Evolutionary conservation across 2,797 vertebrate species (phyloP).

Genomic region (Tragelaphus oryx): DNA sequence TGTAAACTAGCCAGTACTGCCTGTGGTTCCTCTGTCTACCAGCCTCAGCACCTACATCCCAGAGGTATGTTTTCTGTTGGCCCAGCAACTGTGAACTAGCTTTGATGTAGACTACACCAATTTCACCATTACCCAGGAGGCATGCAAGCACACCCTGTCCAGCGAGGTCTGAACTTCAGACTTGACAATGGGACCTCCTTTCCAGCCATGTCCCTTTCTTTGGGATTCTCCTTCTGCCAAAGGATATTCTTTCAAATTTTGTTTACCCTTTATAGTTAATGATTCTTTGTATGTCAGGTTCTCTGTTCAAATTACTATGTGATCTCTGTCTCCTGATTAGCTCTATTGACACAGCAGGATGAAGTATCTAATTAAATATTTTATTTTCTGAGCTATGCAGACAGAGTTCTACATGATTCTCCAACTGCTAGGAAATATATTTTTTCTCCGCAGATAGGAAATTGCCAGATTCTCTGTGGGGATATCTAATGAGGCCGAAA

Average conservation of each 20-base stretch:
- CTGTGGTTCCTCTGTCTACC: not conserved
- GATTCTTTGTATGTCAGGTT: not conserved
- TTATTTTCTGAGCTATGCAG: not conserved
- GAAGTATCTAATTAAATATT: not conserved
- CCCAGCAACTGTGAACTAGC: not conserved
- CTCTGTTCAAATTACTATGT: not conserved
- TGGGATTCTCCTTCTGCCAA: not conserved
- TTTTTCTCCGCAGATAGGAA: not conserved
- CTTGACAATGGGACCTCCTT: not conserved
- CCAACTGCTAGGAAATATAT: not conserved
- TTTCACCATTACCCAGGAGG: not conserved
- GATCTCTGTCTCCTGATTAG: not conserved
- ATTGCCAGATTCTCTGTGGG: not conserved
- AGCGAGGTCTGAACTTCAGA: not conserved
- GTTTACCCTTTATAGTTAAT: not conserved
- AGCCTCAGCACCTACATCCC: not conserved
- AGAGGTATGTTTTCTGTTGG: not conserved
- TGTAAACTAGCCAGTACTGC: not conserved
- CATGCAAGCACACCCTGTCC: not conserved
- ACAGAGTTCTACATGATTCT: not conserved
- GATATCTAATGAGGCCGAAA: not conserved
- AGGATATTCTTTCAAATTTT: not conserved
- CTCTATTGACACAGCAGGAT: not conserved
- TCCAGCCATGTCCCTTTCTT: not conserved
- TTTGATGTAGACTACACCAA: not conserved